Evolutionary conservation across 2,797 vertebrate genomes (phyloP).

Genomic region (Schizothorax lantsangensis): DNA sequence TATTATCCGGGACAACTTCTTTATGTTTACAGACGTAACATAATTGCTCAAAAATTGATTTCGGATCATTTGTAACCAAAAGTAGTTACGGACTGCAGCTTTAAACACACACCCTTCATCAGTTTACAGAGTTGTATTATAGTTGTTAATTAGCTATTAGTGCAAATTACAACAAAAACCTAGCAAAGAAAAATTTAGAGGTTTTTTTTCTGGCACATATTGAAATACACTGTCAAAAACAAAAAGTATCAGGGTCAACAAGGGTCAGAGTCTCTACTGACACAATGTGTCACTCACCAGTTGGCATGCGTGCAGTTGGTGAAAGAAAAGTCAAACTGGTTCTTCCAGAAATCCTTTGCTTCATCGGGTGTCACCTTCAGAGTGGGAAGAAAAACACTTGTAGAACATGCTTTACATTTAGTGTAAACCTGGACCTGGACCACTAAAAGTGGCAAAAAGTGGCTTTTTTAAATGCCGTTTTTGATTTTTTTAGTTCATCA

Average conservation of each 20-base stretch:
- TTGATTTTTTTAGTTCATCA: background rate
- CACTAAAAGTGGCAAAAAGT: background rate
- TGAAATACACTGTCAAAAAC: background rate
- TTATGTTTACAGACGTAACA: too few relatives aligned
- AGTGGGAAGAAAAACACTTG: background rate
- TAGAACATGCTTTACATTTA: background rate
- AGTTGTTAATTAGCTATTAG: background rate
- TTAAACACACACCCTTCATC: background rate
- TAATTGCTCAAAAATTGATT: too few relatives aligned
- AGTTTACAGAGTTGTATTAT: background rate
- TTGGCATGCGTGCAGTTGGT: constrained; percentile 89
- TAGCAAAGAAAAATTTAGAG: background rate
- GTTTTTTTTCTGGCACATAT: background rate
- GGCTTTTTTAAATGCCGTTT: background rate
- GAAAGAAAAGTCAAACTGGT: constrained; percentile 89
- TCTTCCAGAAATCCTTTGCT: constrained; percentile 89
- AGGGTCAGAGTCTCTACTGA: background rate
- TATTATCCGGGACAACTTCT: too few relatives aligned
- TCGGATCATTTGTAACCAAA: too few relatives aligned
- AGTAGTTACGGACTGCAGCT: background rate
- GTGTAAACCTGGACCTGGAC: background rate
- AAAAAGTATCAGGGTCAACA: background rate
- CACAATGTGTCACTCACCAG: constrained; percentile 81
- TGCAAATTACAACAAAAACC: background rate
- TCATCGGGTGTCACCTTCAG: constrained; percentile 85